Percentiles rank a stretch among this genome's conserved stretches.
phyloP scores from a whole-genome alignment of 2,888 invertebrate genomes.

The Pemphredon lugubris region DNA sequence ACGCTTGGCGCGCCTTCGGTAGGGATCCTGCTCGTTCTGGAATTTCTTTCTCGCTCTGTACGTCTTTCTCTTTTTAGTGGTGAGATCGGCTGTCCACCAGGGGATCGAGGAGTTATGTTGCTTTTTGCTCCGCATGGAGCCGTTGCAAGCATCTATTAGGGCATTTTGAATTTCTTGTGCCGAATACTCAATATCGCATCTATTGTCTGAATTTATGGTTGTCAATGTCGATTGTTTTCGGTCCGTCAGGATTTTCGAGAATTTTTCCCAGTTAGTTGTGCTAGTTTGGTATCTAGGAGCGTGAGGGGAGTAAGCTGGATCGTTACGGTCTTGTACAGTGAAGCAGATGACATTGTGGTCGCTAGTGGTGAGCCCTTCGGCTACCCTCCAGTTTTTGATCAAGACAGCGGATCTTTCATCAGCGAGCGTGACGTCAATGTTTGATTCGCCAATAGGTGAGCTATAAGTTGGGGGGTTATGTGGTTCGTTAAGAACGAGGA shows the following conservation, averaged over 20 bases:
- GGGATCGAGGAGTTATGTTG: neutral
- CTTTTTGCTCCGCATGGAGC: neutral
- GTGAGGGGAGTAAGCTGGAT: no score
- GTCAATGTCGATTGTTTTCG: neutral
- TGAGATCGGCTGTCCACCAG: constrained; percentile 7
- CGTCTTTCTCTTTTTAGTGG: neutral
- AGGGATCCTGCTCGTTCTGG: neutral
- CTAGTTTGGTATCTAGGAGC: neutral
- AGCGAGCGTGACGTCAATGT: neutral
- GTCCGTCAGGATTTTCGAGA: neutral
- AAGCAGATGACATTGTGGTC: neutral
- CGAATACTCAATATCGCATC: neutral
- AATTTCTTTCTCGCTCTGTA: neutral
- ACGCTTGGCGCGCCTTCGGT: no score
- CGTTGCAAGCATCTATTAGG: neutral
- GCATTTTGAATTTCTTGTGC: no score
- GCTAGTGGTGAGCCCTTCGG: neutral
- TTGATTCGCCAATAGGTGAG: neutral
- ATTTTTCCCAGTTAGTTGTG: neutral
- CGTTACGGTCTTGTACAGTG: no score
- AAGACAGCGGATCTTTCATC: rapidly evolving
- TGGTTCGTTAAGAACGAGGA: neutral
- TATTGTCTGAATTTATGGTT: neutral
- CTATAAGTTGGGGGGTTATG: neutral
- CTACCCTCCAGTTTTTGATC: neutral